Conservation (phyloP, 1,140 invertebrate species). For the Spodoptera frugiperda region DNA sequence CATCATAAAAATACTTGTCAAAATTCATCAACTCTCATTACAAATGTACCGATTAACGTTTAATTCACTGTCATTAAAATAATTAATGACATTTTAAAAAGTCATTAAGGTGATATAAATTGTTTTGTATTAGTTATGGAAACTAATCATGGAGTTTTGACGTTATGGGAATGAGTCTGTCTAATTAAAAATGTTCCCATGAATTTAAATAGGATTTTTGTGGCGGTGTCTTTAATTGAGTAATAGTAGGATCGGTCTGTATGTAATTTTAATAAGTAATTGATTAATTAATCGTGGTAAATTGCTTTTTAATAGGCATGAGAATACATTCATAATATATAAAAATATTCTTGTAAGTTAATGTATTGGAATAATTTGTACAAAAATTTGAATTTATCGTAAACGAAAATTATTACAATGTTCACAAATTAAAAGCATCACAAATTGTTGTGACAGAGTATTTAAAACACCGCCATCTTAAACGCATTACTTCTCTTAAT, state of each 20-base stretch:
- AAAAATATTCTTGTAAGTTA: too few relatives aligned
- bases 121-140: constrained; percentile 28
- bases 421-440: too few relatives aligned
- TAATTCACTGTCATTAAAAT: constrained; percentile 23
- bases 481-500: too few relatives aligned
- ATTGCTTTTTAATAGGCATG: too few relatives aligned
- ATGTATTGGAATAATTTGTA: too few relatives aligned
- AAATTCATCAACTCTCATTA: constrained; percentile 10
- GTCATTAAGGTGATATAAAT: constrained; percentile 26
- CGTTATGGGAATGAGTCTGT: background rate
- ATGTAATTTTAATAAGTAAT: background rate
- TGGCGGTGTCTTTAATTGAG: background rate
- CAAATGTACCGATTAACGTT: constrained; percentile 21
- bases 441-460: too few relatives aligned
- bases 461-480: too few relatives aligned
- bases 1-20: constrained; percentile 23
- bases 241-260: background rate
- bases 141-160: constrained; percentile 19
- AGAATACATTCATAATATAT: too few relatives aligned
- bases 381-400: too few relatives aligned
- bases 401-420: too few relatives aligned
- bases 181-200: constrained; percentile 39
- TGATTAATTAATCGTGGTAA: background rate
- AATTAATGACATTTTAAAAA: constrained; percentile 20
- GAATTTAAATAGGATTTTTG: constrained; percentile 9